These are phyloP conservation scores for Condylura cristata DNA, from an alignment of 2,113 vertebrate species.

Conservation along the genomic window DNA sequence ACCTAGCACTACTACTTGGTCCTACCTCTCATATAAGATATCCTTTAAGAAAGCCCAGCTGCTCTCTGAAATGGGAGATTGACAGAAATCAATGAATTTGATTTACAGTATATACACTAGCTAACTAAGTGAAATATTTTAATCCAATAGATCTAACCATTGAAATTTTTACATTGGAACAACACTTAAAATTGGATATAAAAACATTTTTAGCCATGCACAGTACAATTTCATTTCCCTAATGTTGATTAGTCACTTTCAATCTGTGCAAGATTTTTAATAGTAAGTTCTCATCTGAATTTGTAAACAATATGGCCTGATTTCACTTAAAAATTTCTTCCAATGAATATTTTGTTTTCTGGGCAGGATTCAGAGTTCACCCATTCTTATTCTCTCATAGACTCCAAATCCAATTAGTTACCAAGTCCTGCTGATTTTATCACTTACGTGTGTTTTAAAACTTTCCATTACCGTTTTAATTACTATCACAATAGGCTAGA, in stretches of 20 bases:
- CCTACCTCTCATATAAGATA: background rate
- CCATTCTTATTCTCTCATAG: background rate
- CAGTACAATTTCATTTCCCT: constrained; percentile 60
- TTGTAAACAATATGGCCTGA: constrained; percentile 66
- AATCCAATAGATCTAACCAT: constrained; percentile 45
- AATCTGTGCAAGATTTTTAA: constrained; percentile 67
- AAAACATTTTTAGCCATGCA: constrained; percentile 69
- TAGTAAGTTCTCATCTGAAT: constrained; percentile 57
- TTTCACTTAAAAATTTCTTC: constrained; percentile 67
- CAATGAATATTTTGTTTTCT: constrained; percentile 58
- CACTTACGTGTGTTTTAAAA: background rate
- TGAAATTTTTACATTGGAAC: constrained; percentile 51
- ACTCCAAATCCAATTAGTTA: background rate
- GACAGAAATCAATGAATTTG: background rate
- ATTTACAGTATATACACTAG: background rate
- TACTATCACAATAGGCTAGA: background rate
- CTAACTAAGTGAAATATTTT: background rate
- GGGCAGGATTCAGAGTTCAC: background rate
- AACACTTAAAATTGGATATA: constrained; percentile 50
- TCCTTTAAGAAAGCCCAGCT: background rate
- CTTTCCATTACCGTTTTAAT: background rate
- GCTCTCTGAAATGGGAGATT: background rate
- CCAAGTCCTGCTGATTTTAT: background rate
- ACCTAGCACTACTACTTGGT: background rate
- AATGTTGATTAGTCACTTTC: constrained; percentile 74